A percentile compares a stretch with the other conserved stretches of the same genome.
These are phyloP conservation scores for Drosophila kanapiae DNA, from an alignment of 1,140 invertebrate species.

Conservation along the genomic window DNA sequence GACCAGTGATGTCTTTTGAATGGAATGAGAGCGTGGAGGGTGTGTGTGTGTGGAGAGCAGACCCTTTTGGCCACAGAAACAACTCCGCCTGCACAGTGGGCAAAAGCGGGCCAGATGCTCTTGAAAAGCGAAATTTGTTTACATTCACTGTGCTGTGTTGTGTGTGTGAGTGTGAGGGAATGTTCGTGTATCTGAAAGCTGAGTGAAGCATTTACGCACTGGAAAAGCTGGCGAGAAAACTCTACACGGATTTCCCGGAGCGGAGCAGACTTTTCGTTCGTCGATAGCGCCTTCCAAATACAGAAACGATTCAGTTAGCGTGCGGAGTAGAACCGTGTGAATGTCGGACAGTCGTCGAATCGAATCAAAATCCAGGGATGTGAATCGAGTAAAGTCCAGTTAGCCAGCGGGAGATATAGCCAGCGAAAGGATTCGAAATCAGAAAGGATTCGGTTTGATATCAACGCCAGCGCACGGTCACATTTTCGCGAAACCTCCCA, in stretches of 20 bases:
- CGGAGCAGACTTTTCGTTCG: constrained; percentile 61
- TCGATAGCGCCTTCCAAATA: constrained; percentile 73
- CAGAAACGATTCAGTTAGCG: constrained; percentile 83
- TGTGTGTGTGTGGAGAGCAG: neutral
- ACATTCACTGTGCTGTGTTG: constrained; percentile 49
- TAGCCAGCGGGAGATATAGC: constrained; percentile 2
- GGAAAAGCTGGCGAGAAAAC: constrained; percentile 66
- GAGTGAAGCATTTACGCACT: constrained; percentile 75
- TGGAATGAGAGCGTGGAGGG: neutral
- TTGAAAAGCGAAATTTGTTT: constrained; percentile 70
- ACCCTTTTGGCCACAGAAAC: constrained; percentile 17
- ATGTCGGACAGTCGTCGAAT: constrained; percentile 57
- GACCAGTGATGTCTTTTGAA: constrained; percentile 24
- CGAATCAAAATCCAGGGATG: constrained; percentile 34
- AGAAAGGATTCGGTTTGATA: neutral
- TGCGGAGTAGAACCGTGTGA: constrained; percentile 78
- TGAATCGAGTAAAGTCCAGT: constrained; percentile 35
- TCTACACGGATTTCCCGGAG: constrained; percentile 73
- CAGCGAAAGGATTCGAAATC: constrained; percentile 2
- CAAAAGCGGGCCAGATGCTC: constrained; percentile 36
- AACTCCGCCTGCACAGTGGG: constrained; percentile 56
- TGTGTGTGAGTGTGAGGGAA: constrained; percentile 25
- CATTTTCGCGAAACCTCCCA: constrained; percentile 33
- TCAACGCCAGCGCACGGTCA: constrained; percentile 15
- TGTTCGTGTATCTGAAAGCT: constrained; percentile 15